These are phyloP conservation scores for Caenorhabditis sp. DNA, from an alignment of 2,888 invertebrate genomes.

Conservation along the genomic window DNA sequence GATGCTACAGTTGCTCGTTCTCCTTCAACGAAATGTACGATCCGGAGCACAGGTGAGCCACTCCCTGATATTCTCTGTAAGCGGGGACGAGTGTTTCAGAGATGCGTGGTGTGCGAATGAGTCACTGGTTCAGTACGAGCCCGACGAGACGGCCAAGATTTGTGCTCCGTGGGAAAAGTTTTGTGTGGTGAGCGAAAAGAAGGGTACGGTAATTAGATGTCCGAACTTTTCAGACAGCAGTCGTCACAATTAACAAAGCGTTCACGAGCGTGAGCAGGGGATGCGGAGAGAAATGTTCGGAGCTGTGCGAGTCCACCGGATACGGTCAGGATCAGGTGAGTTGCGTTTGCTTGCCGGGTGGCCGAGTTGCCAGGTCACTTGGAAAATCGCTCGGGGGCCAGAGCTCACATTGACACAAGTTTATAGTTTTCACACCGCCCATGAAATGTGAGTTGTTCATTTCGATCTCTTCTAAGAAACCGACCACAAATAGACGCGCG, in stretches of 20 bases:
- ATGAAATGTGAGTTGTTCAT: slow-evolving; percentile 31
- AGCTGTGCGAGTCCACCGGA: slow-evolving; percentile 74
- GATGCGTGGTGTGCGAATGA: slow-evolving; percentile 78
- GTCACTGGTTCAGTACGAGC: slow-evolving; percentile 67
- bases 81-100: slow-evolving; percentile 42
- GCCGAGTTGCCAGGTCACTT: background rate
- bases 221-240: slow-evolving; percentile 66
- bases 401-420: too few species aligned
- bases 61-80: background rate
- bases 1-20: slow-evolving; percentile 75
- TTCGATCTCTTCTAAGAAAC: background rate
- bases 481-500: too few species aligned
- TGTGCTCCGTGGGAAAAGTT: slow-evolving; percentile 76
- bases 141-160: slow-evolving; percentile 71
- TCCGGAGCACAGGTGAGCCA: slow-evolving; percentile 66
- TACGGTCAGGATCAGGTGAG: slow-evolving; percentile 75
- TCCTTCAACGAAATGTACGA: slow-evolving; percentile 77
- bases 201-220: background rate
- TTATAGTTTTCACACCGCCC: too few species aligned
- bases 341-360: too few species aligned
- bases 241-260: slow-evolving; percentile 73
- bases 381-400: too few species aligned
- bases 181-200: slow-evolving; percentile 69
- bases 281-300: slow-evolving; percentile 73
- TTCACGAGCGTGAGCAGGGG: slow-evolving; percentile 73